Base-by-base conservation (phyloP, 92 coral and sea anemone species). In the Anthopleura xanthogrammica region DNA sequence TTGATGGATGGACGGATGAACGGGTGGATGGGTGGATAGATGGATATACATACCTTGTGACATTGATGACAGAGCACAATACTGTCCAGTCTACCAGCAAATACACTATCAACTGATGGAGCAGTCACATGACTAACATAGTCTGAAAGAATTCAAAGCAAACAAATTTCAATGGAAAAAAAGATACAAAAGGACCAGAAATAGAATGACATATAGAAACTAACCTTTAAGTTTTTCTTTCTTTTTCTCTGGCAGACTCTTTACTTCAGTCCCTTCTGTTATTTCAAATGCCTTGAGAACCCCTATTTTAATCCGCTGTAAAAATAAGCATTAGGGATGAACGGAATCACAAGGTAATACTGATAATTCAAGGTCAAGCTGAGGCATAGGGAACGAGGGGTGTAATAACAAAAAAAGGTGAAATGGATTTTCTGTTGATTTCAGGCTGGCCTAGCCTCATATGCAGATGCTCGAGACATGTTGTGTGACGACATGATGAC, bases 11-110 rank as follows among this genome's bases (percentile, higher is more conserved):
- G 77, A 72, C 5, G 77, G 77, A 72, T 0, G 36, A 41, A 13
- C 23, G 11, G 70, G 0, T 5, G 70, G 12, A 14, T 4, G 39
- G 29, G 12, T 20, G 70, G 29, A 20, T 9, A 16, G 64, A 17
- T 16, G 13, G 65, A 23, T 14, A 20, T 19, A 19, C 77, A 39
- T 79, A 97, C 99, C 97, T 94, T 86, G 71, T 85, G 88, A 43
- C 99, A 97, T 46, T 85, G 76, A 41, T 88, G 95, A 77, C 99
- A 97, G 52, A 91, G 89, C 60, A 97, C 94, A 24, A 93, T 90
- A 87, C 99, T 97, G 12, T 92, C 97, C 46, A 97, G 87, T 85
- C 90, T 88, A 22, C 99, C 99, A 52, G 93, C 97, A 84, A 97
- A 97, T 52, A 97, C 88, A 71, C 92, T 89, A 70, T 97, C 99